Evolutionary conservation across 2,113 vertebrate species (phyloP).

Genomic region (Monopterus albus): DNA sequence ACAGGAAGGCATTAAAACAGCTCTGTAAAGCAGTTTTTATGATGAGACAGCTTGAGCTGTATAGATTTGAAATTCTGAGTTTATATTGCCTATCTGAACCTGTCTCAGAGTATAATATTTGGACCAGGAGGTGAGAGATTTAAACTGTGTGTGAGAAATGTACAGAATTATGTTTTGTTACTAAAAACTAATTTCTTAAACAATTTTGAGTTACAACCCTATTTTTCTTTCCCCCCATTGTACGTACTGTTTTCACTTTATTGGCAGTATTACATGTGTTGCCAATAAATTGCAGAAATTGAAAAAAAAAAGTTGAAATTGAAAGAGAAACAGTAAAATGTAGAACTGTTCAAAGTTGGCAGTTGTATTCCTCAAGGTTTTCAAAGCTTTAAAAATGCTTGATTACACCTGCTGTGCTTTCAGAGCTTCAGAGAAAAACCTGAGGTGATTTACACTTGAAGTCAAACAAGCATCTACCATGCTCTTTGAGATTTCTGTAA

Average conservation of each 20-base stretch:
- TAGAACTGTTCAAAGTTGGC: background rate
- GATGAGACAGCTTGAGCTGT: background rate
- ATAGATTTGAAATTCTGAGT: too few relatives aligned
- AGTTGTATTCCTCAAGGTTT: background rate
- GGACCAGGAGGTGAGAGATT: background rate
- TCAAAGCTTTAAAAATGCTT: background rate
- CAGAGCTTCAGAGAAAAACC: conserved; percentile 48
- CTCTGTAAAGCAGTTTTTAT: too few relatives aligned
- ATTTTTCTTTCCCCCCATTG: too few relatives aligned
- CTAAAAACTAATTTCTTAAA: too few relatives aligned
- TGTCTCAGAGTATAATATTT: background rate
- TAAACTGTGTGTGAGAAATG: too few relatives aligned
- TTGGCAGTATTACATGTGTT: background rate
- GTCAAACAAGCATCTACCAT: conserved; percentile 29
- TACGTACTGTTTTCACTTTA: too few relatives aligned
- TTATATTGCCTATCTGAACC: background rate
- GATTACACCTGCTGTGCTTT: conserved; percentile 47
- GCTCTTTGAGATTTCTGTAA: conserved; percentile 60
- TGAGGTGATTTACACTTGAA: conserved; percentile 57
- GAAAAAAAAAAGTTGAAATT: background rate
- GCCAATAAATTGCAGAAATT: background rate
- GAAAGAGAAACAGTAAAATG: background rate
- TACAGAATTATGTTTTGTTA: too few relatives aligned
- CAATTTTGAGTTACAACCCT: too few relatives aligned
- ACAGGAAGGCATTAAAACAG: background rate